These are phyloP conservation scores for Poeciliopsis retropinna DNA, from an alignment of 2,113 vertebrate species.

Conservation along the genomic window DNA sequence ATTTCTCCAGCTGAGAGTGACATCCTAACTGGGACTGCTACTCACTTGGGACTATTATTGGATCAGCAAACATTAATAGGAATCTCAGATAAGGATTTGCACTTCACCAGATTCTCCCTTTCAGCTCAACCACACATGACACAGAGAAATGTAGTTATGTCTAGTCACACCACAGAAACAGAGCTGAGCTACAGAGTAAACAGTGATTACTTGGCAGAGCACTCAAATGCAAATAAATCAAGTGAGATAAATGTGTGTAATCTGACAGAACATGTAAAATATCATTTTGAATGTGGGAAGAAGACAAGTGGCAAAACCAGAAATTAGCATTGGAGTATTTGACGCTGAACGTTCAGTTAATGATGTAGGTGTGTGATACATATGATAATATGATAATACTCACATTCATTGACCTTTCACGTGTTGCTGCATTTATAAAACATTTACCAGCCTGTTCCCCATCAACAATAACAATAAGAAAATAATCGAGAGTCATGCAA, in stretches of 20 bases:
- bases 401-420: slow-evolving; percentile 67
- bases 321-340: slow-evolving; percentile 58
- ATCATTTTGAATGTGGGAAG: slow-evolving; percentile 31
- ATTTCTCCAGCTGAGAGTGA: slow-evolving; percentile 50
- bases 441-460: slow-evolving; percentile 14
- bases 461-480: slow-evolving; percentile 1
- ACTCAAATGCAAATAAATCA: slow-evolving; percentile 36
- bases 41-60: slow-evolving; percentile 49
- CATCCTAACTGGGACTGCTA: slow-evolving; percentile 51
- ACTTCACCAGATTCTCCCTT: slow-evolving; percentile 1
- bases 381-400: slow-evolving; percentile 74
- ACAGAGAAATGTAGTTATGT: slow-evolving; percentile 20
- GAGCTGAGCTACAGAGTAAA: slow-evolving; percentile 15
- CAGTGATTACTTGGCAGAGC: slow-evolving; percentile 29
- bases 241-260: slow-evolving; percentile 29
- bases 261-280: slow-evolving; percentile 51
- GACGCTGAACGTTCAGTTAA: slow-evolving; percentile 64
- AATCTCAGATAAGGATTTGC: slow-evolving; percentile 52
- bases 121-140: slow-evolving; percentile 1
- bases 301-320: slow-evolving; percentile 18
- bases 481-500: background rate
- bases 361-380: slow-evolving; percentile 63
- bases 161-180: slow-evolving; percentile 16
- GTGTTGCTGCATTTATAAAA: slow-evolving; percentile 53
- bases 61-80: slow-evolving; percentile 35